Evolutionary conservation across 37 sponge, comb jelly and placozoan genomes (phyloP), one percentile per base, ranked within the genome.

Genomic region (Crambe crambe): DNA sequence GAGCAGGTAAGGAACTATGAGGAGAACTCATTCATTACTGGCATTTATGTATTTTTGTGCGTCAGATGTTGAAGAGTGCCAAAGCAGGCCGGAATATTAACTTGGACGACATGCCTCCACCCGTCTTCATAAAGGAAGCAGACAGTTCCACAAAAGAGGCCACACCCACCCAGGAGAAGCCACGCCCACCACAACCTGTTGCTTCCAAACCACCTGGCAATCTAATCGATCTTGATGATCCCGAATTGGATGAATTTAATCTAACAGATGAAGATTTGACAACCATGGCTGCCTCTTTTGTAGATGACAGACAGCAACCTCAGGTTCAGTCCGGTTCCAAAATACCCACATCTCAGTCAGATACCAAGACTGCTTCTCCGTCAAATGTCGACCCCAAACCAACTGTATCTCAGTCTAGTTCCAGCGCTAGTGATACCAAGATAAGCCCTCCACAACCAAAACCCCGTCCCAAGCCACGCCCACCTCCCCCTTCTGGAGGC

Each of bases 171-270:
- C 51, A 42, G 20, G 39, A 40, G 9, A 64, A 66, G 25, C 78
- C 78, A 78, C 80, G 9, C 17, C 68, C 65, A 21, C 44, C 56
- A 8, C 35, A 78, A 62, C 39, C 38, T 1, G 44, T 40, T 44
- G 72, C 81, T 5, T 17, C 30, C 15, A 58, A 34, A 12, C 76
- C 76, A 22, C 80, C 73, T 35, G 67, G 73, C 5, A 72, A 79
- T 15, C 37, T 73, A 17, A 84, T 89, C 34, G 71, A 83, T 58
- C 57, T 89, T 23, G 85, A 89, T 58, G 82, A 65, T 17, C 80
- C 79, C 0, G 89, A 89, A 38, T 83, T 83, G 73, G 84, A 83
- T 37, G 89, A 89, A 57, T 89, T 89, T 64, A 82, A 89, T 39
- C 15, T 89, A 29, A 57, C 61, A 58, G 89, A 89, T 20, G 85